Conservation (phyloP, 2,113 vertebrate genomes). For the Emberiza fucata region DNA sequence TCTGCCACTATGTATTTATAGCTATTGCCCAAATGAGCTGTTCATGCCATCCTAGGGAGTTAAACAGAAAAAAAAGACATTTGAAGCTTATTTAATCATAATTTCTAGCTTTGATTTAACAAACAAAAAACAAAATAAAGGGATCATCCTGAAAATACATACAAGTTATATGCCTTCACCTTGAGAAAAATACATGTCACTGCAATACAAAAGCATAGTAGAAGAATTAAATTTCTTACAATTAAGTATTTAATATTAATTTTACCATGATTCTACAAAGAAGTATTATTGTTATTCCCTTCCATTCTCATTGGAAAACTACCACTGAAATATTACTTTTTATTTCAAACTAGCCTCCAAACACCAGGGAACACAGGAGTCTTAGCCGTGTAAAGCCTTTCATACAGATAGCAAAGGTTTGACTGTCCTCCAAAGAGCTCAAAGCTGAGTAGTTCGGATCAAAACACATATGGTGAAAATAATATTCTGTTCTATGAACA, state of each 20-base stretch:
- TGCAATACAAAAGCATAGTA: background rate
- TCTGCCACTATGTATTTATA: constrained; percentile 58
- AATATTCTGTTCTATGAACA: background rate
- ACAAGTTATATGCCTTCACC: background rate
- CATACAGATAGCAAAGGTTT: background rate
- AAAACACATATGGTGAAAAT: background rate
- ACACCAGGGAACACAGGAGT: background rate
- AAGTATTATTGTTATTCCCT: background rate
- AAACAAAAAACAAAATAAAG: background rate
- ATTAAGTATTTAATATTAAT: background rate
- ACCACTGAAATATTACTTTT: background rate
- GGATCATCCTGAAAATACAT: background rate
- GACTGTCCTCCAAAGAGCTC: background rate
- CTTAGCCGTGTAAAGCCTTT: background rate
- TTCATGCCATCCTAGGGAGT: background rate
- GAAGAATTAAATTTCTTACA: background rate
- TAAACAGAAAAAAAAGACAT: background rate
- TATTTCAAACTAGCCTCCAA: background rate
- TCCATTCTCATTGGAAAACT: background rate
- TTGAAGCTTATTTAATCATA: background rate
- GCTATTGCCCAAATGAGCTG: background rate
- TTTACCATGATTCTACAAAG: background rate
- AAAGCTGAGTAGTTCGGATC: background rate
- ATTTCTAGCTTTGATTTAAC: background rate
- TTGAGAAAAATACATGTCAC: background rate